Conservation (phyloP, 2,113 vertebrate species). For the Erythrocebus patas region DNA sequence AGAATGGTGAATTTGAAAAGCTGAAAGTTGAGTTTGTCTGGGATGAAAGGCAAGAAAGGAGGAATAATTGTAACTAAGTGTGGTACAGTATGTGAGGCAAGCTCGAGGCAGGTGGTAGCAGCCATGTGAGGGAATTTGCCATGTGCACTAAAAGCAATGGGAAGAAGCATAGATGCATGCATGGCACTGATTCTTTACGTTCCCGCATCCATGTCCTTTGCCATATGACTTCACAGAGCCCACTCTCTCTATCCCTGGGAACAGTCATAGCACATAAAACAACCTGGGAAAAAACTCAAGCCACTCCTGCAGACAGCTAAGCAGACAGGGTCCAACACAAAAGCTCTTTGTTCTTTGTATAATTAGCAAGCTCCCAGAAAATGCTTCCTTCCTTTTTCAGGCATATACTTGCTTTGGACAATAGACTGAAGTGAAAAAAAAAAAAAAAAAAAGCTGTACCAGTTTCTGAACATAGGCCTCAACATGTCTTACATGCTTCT, state of each 20-base stretch:
- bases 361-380: too few species aligned
- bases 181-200: too few species aligned
- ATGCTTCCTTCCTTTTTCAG: too few species aligned
- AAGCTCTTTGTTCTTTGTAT: too few species aligned
- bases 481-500: neutral
- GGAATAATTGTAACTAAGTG: accelerated
- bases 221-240: accelerated
- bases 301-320: too few species aligned
- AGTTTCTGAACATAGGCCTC: neutral
- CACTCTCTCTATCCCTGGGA: too few species aligned
- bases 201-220: neutral
- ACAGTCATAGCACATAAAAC: too few species aligned
- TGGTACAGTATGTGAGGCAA: accelerated
- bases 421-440: neutral
- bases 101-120: neutral
- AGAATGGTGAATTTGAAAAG: accelerated
- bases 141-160: accelerated
- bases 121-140: too few species aligned
- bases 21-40: neutral
- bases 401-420: neutral
- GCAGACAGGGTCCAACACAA: too few species aligned
- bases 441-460: neutral
- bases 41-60: neutral
- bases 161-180: accelerated
- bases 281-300: too few species aligned